Evolutionary conservation across 1,140 invertebrate species (phyloP), one percentile per base, ranked within the genome.

Genomic region (Aethina tumida): DNA sequence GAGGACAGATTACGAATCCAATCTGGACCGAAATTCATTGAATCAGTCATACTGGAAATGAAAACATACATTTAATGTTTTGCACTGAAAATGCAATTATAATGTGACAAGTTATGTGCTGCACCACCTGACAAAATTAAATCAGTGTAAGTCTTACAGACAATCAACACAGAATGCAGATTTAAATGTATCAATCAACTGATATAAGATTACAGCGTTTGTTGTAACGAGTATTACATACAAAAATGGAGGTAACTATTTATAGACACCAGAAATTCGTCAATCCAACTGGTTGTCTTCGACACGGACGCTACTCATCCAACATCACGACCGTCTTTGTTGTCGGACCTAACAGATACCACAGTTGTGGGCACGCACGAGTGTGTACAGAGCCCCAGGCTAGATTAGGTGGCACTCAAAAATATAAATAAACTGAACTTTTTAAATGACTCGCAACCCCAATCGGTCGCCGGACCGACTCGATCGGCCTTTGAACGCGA

Each of bases 1-100:
- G 56, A 56, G 39, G 74, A 74, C 56, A 77, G 63, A 58, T 78
- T 79, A 48, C 77, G 73, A 54, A 79, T 69, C 77, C 77, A 80
- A 63, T 78, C 77, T 52, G 77, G 77, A 62, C 77, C 77, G 66
- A 80, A 80, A 67, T 79, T 79, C 71, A 79, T 73, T 26, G 53
- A 55, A 37, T 80, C 53, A 50, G 53, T 55, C 53, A 55, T 55
- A 42, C 51, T 53, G 38, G 21, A 52, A 53, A 14, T 39, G 36
- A 41, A 30, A 31, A 30, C 28, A 9, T 30, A 26, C 16, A n/a
- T 9, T 8, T 28, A 19, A 14, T 15, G 5, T 18, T 13, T 6
- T 6, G 30, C 27, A 28, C 12, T 15, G 2, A 20, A 12, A 42
- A 31, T 34, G 34, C 21, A 27, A 31, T 34, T 27, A 28, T n/a